Base-by-base conservation (phyloP, 2,888 invertebrate genomes). In the Erebia palarica region DNA sequence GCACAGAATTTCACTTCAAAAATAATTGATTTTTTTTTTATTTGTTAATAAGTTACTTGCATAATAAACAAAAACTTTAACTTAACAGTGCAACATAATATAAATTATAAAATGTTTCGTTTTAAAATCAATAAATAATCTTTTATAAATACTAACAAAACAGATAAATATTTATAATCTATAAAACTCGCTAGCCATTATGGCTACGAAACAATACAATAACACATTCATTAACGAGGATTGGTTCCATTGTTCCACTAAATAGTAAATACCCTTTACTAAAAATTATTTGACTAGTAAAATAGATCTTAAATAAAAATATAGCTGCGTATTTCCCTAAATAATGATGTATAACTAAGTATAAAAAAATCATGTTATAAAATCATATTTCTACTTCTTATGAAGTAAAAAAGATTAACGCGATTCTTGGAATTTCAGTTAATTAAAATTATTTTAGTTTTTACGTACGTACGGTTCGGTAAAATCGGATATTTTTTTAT, bases 201-300 rank as follows among this genome's bases (percentile, higher is more conserved):
- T 44, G 66, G 14, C 70, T 21, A 68, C 67, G 18, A 42, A 65
- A 49, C 13, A 70, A 60, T 13, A 49, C 16, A 18, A 53, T 65
- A 70, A 73, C 67, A 47, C n/a, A 53, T 53, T 16, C 42, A 53
- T 67, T 73, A 61, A 84, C 85, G 83, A 85, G 84, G 83, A 81
- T 85, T 84, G 84, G 86, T 86, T 87, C 85, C 86, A 79, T 84
- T 61, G 81, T 82, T 80, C 68, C 81, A 83, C 72, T 71, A 74
- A 65, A 64, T 44, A 49, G 59, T 71, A 74, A 65, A 64, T 44
- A 49, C 64, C 36, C 44, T 42, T 65, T 49, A 59, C 53, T 65
- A 68, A 53, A 58, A 53, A 36, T 59, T 69, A 69, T 67, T 68
- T 27, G 64, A 71, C 73, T 73, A 76, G 73, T 76, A 75, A 75